These are phyloP conservation scores for Eulithis prunata DNA, from an alignment of 2,888 invertebrate species.

Conservation along the genomic window DNA sequence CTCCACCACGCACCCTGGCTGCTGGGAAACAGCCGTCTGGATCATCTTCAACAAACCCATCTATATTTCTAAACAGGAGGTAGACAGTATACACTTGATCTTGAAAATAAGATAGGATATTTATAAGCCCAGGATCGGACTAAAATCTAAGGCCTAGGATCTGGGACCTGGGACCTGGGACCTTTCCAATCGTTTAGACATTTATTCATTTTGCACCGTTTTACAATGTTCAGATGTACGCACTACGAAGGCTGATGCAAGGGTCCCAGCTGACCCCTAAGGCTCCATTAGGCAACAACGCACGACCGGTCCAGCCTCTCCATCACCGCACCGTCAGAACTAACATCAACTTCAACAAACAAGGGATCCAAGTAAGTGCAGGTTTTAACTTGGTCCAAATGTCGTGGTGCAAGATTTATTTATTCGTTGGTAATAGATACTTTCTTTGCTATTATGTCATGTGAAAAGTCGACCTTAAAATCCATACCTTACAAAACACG, in stretches of 20 bases:
- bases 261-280: slow-evolving; percentile 94
- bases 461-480: too few species aligned
- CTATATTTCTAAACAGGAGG: slow-evolving; percentile 98
- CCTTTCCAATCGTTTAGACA: too few species aligned
- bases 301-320: slow-evolving; percentile 95
- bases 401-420: too few species aligned
- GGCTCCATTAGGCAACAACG: slow-evolving; percentile 97
- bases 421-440: too few species aligned
- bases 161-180: too few species aligned
- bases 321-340: slow-evolving; percentile 97
- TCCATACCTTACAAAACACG: too few species aligned
- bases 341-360: slow-evolving; percentile 96
- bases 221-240: slow-evolving; percentile 88
- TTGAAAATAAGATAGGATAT: too few species aligned
- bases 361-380: slow-evolving; percentile 65
- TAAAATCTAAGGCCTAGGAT: too few species aligned
- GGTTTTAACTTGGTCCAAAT: too few species aligned
- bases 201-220: too few species aligned
- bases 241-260: slow-evolving; percentile 94
- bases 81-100: slow-evolving; percentile 61
- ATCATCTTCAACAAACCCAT: slow-evolving; percentile 98
- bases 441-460: too few species aligned
- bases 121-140: too few species aligned
- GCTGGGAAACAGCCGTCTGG: slow-evolving; percentile 99
- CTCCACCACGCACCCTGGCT: slow-evolving; percentile 98